Conservation (phyloP, 1,140 invertebrate species). For the Drosophila ficusphila region DNA sequence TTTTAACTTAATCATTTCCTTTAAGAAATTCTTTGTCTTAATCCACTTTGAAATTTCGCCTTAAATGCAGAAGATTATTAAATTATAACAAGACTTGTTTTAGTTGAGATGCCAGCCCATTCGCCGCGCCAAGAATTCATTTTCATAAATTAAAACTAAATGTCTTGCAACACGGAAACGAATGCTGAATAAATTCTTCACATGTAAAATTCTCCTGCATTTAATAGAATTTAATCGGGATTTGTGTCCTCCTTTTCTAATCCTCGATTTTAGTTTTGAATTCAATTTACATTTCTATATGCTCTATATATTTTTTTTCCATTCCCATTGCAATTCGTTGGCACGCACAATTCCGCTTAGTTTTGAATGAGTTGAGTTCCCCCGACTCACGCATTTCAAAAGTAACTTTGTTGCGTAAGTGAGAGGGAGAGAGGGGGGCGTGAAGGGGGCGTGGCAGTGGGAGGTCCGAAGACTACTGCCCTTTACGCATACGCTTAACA, state of each 20-base stretch:
- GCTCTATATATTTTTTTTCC: not conserved
- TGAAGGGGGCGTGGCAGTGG: not conserved
- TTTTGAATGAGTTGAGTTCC: not conserved
- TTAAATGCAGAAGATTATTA: too few relatives aligned
- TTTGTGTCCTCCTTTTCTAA: not conserved
- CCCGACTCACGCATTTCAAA: constrained; percentile 24
- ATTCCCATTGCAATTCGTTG: constrained; percentile 17
- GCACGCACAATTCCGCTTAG: constrained; percentile 32
- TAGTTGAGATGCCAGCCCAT: too few relatives aligned
- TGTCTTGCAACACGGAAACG: not conserved
- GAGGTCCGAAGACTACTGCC: constrained; percentile 11
- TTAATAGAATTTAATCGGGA: not conserved
- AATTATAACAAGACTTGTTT: too few relatives aligned
- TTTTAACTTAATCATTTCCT: too few relatives aligned
- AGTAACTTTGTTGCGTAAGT: constrained; percentile 8
- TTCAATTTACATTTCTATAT: constrained; percentile 10
- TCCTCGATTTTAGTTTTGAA: not conserved
- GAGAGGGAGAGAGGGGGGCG: too few relatives aligned
- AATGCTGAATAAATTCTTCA: not conserved
- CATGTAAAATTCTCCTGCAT: not conserved
- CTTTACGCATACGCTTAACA: constrained; percentile 66
- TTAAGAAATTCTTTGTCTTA: too few relatives aligned
- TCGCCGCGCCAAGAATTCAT: not conserved
- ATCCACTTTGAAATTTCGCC: too few relatives aligned
- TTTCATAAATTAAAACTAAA: not conserved